Evolutionary conservation across 2,888 invertebrate species (phyloP).

Genomic region (Sarcophaga variegata): DNA sequence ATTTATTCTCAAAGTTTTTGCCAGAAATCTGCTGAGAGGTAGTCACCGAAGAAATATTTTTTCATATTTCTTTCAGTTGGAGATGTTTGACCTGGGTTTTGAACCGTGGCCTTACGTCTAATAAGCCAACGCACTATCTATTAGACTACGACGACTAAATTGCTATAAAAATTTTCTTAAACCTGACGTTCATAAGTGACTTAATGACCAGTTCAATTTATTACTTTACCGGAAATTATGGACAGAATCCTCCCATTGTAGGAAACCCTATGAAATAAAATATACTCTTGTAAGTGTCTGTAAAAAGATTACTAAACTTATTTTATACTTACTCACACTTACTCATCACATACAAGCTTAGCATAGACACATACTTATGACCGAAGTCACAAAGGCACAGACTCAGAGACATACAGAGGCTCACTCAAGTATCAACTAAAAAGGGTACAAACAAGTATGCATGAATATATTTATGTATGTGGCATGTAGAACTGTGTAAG

Average conservation of each 20-base stretch:
- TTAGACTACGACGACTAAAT: too few species aligned
- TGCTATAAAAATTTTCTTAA: too few species aligned
- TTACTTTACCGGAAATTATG: neutral
- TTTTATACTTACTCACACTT: slow-evolving; percentile 23
- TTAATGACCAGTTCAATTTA: too few species aligned
- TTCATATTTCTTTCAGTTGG: too few species aligned
- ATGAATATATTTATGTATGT: neutral
- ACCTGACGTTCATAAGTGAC: too few species aligned
- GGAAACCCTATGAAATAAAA: neutral
- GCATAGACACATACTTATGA: neutral
- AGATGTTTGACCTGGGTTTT: too few species aligned
- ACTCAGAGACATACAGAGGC: slow-evolving; percentile 20
- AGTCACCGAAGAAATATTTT: too few species aligned
- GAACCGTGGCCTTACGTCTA: too few species aligned
- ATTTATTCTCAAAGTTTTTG: too few species aligned
- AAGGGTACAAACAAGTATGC: neutral
- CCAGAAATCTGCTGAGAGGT: too few species aligned
- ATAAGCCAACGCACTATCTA: too few species aligned
- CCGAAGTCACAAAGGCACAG: neutral
- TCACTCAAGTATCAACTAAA: neutral
- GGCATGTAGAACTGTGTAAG: neutral
- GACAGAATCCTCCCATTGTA: neutral
- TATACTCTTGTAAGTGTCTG: neutral
- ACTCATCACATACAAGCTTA: neutral
- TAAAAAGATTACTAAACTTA: slow-evolving; percentile 29